phyloP scores from a whole-genome alignment of 2,888 invertebrate genomes.

The Tiliacea aurago region DNA sequence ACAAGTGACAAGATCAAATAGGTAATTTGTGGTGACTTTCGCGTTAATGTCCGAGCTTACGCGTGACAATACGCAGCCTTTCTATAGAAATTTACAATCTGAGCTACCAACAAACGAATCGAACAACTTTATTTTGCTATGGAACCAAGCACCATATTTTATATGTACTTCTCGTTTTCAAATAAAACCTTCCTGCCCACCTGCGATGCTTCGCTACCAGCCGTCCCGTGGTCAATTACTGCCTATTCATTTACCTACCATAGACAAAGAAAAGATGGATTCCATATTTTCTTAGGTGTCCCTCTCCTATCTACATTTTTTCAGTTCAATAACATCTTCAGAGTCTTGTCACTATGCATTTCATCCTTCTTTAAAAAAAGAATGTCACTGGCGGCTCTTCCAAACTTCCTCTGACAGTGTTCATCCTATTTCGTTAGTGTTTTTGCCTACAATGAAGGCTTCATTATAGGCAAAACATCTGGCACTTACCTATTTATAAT shows the following conservation, averaged over 20 bases:
- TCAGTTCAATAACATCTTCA: not conserved
- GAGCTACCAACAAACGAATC: not conserved
- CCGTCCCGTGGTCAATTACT: not conserved
- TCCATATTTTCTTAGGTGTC: not conserved
- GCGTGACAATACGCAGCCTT: constrained; percentile 43
- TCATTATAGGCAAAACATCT: constrained; percentile 20
- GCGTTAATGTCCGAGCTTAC: constrained; percentile 34
- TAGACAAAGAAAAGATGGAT: not conserved
- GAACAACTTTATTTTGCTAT: not conserved
- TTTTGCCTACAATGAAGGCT: constrained; percentile 22
- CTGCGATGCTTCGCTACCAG: not conserved
- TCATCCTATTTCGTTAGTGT: not conserved
- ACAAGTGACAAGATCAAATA: constrained; percentile 61
- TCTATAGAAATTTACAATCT: constrained; percentile 42
- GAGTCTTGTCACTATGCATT: not conserved
- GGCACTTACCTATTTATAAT: constrained; percentile 11
- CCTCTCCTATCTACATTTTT: too few species aligned
- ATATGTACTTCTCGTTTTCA: not conserved
- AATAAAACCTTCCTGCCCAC: too few species aligned
- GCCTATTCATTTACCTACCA: not conserved
- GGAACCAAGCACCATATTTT: not conserved
- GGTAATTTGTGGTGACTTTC: constrained; percentile 55
- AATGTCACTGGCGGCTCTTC: not conserved
- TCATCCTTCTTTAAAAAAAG: not conserved
- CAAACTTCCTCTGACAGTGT: not conserved